phyloP scores from a whole-genome alignment of 1,140 invertebrate species.

The Saccostrea cuccullata region DNA sequence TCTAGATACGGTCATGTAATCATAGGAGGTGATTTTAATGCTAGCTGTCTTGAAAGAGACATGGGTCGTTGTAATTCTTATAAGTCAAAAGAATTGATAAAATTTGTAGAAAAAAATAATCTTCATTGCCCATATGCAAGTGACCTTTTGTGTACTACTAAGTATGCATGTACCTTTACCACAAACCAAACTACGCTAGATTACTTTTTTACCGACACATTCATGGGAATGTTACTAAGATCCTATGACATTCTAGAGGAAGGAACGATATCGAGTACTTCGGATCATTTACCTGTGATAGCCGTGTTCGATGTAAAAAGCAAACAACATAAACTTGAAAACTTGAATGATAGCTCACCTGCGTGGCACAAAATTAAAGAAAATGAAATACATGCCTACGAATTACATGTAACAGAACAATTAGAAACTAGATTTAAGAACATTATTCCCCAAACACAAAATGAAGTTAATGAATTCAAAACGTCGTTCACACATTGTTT shows the following conservation, averaged over 20 bases:
- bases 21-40: background rate
- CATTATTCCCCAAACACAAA: no score
- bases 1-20: background rate
- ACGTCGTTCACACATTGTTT: no score
- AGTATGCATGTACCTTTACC: background rate
- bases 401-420: no score
- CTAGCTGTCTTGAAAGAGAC: background rate
- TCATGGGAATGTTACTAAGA: background rate
- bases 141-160: background rate
- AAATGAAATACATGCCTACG: no score
- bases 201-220: background rate
- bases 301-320: no score
- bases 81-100: background rate
- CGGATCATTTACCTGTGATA: background rate
- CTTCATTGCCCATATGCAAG: background rate
- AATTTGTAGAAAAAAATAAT: background rate
- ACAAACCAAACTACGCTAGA: background rate
- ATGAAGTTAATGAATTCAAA: no score
- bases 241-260: background rate
- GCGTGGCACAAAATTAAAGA: no score
- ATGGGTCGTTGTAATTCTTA: background rate
- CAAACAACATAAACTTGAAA: no score
- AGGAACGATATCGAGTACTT: background rate
- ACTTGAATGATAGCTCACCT: no score
- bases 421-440: no score